A percentile compares a stretch with the other conserved stretches of the same genome.
phyloP scores from a whole-genome alignment of 2,888 invertebrate genomes.

The Agonopterix heracliana region DNA sequence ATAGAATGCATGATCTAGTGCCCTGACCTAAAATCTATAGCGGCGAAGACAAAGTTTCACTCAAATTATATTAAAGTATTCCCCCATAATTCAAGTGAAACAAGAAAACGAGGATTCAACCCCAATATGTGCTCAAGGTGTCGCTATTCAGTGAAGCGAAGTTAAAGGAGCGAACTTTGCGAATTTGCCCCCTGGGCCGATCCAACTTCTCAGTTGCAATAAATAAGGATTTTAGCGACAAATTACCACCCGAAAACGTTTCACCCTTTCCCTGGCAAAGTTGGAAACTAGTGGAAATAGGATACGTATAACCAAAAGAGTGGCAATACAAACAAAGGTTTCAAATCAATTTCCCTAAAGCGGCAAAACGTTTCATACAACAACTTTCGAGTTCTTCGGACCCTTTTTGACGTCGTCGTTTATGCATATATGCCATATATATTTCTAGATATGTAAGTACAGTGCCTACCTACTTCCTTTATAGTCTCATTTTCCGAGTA shows the following conservation, averaged over 20 bases:
- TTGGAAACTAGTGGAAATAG: slow-evolving; percentile 57
- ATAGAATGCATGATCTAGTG: slow-evolving; percentile 22
- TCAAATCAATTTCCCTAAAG: slow-evolving; percentile 21
- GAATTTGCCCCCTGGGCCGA: slow-evolving; percentile 67
- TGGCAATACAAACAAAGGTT: slow-evolving; percentile 32
- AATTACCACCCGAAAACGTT: slow-evolving; percentile 70
- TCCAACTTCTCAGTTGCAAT: slow-evolving; percentile 70
- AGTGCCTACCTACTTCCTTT: slow-evolving; percentile 8
- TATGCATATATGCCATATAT: neutral
- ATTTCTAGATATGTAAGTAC: slow-evolving; percentile 4
- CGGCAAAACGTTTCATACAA: slow-evolving; percentile 7
- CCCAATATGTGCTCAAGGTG: slow-evolving; percentile 72
- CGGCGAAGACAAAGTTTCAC: slow-evolving; percentile 26
- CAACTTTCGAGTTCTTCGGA: slow-evolving; percentile 9
- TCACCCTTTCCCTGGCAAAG: slow-evolving; percentile 59
- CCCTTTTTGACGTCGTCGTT: neutral
- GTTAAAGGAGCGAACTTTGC: slow-evolving; percentile 70
- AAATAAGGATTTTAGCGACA: slow-evolving; percentile 76
- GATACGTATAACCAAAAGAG: slow-evolving; percentile 22
- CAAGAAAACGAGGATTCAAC: slow-evolving; percentile 66
- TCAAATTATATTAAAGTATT: slow-evolving; percentile 54
- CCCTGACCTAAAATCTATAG: slow-evolving; percentile 22
- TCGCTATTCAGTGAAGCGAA: slow-evolving; percentile 66
- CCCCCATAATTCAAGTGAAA: slow-evolving; percentile 60
- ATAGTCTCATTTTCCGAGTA: slow-evolving; percentile 9